These are phyloP conservation scores for Ennomos quercinarius DNA, from an alignment of 2,888 invertebrate species.

Conservation along the genomic window DNA sequence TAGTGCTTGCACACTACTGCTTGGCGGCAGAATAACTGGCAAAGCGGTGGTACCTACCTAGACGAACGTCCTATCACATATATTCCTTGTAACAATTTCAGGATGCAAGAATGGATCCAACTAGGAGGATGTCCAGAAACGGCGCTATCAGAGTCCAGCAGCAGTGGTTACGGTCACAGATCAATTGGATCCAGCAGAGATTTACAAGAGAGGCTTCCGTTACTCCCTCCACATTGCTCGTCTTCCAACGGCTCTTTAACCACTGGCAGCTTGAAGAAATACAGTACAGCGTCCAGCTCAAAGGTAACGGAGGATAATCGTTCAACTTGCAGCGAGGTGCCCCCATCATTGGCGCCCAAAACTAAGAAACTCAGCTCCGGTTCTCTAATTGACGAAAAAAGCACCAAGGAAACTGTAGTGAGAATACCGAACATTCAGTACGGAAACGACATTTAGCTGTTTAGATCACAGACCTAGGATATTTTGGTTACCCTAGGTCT, in stretches of 20 bases:
- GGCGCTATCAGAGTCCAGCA: conserved; percentile 64
- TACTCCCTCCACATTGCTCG: conserved; percentile 76
- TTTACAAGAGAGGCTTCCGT: conserved; percentile 72
- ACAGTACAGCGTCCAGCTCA: conserved; percentile 67
- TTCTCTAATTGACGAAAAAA: conserved; percentile 77
- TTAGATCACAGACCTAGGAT: no score
- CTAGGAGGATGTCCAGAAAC: conserved; percentile 73
- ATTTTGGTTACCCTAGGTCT: no score
- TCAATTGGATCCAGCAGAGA: conserved; percentile 65
- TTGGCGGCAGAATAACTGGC: no score
- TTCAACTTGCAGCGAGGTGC: conserved; percentile 76
- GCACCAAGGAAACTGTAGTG: conserved; percentile 76
- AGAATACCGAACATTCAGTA: conserved; percentile 74
- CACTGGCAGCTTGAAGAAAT: conserved; percentile 74
- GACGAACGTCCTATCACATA: background rate
- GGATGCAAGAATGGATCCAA: conserved; percentile 74
- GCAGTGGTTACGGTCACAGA: conserved; percentile 63
- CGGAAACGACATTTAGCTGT: conserved; percentile 70
- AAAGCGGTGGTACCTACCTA: no score
- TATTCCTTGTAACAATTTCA: conserved; percentile 31
- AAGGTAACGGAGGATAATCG: conserved; percentile 70
- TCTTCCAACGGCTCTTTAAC: conserved; percentile 78
- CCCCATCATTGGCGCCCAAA: conserved; percentile 69
- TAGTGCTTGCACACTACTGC: no score
- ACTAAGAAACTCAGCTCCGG: conserved; percentile 78